Conservation (phyloP, 2,113 vertebrate species). For the Tachysurus vachellii region DNA sequence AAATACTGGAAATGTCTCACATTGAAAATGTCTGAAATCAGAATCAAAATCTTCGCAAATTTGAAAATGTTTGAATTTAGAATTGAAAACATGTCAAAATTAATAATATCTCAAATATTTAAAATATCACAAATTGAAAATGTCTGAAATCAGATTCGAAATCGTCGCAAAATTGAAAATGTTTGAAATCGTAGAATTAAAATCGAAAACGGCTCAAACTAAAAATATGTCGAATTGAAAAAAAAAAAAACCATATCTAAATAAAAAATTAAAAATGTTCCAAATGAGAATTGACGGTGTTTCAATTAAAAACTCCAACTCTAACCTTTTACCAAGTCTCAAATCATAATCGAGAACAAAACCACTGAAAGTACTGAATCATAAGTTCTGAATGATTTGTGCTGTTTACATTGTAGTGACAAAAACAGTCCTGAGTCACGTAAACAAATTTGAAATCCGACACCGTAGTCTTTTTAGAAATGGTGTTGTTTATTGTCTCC, state of each 20-base stretch:
- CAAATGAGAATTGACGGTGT: too few relatives aligned
- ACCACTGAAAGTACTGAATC: background rate
- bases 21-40: background rate
- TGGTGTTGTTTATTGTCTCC: background rate
- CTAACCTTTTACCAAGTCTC: rapidly evolving
- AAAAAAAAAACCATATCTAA: background rate
- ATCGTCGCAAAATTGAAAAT: too few relatives aligned
- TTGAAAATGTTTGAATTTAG: background rate
- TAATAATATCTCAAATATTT: too few relatives aligned
- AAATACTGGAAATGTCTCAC: background rate
- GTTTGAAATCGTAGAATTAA: too few relatives aligned
- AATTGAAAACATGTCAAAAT: too few relatives aligned
- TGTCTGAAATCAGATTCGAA: background rate
- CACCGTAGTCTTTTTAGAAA: too few relatives aligned
- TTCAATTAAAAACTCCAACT: background rate
- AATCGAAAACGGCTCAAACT: too few relatives aligned
- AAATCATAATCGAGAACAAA: too few relatives aligned
- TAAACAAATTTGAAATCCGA: background rate
- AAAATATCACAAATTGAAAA: background rate
- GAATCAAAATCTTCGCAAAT: background rate
- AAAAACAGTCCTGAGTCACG: background rate
- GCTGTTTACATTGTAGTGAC: background rate
- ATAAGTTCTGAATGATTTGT: background rate
- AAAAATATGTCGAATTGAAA: background rate
- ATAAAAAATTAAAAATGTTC: background rate